Base-by-base conservation (phyloP, 2,113 vertebrate species). In the Mugil cephalus region DNA sequence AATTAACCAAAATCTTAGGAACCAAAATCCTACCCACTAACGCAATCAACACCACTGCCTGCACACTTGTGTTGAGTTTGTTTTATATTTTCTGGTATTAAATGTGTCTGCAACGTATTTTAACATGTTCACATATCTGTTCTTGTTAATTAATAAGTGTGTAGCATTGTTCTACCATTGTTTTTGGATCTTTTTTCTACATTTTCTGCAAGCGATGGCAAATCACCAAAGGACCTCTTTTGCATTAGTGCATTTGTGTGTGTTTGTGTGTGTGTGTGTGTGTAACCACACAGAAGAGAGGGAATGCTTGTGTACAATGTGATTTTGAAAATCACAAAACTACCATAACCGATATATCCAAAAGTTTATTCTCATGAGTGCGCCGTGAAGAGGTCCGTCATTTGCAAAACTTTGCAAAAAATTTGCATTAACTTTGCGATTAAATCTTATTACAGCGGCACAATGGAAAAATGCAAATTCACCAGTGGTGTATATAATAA, bases 1-100 rank as follows among this genome's bases (percentile, higher is more conserved):
- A 90, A 89, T 91, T 87, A 90, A 84, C 52, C 77, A 81, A 71
- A 83, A n/a, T n/a, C 74, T 53, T 62, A 36, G 69, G 19, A 73
- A 79, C 79, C 79, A 81, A 79, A 77, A 79, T 67, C 61, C 84
- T 79, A 82, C 86, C 83, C 69, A 83, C 76, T 11, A 11, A 84
- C 84, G 83, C 59, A 87, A 83, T 85, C 79, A 74, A 68, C 72
- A 42, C 30, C 74, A 38, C 64, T 21, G 60, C 58, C 43, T 54
- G 75, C 35, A 68, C 40, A 21, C 67, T 39, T 18, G 13, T 63
- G 18, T 55, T n/a, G n/a, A n/a, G n/a, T n/a, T n/a, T n/a, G n/a
- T n/a, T n/a, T n/a, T n/a, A n/a, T n/a, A n/a, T n/a, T n/a, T n/a
- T n/a, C n/a, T n/a, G n/a, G n/a, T n/a, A n/a, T n/a, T n/a, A n/a